Conservation (phyloP, 2,888 invertebrate genomes). For the Exephanes ischioxanthus region DNA sequence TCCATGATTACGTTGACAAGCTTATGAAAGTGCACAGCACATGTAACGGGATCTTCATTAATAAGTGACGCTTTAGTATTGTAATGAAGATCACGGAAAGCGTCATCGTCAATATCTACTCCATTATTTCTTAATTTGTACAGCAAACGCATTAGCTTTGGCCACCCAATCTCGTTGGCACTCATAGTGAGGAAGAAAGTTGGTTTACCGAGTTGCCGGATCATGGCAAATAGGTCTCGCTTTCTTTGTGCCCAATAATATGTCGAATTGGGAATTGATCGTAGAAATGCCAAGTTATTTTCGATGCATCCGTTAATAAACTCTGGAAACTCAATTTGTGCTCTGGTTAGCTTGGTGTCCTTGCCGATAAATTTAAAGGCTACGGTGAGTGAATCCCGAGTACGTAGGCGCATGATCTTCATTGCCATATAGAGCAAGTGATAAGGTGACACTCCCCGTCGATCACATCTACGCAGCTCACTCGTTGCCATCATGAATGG, state of each 20-base stretch:
- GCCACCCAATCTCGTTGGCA: conserved; percentile 83
- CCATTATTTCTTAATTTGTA: conserved; percentile 73
- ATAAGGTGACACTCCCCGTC: conserved; percentile 79
- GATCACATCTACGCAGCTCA: conserved; percentile 81
- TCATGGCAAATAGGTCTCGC: conserved; percentile 71
- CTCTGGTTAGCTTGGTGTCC: conserved; percentile 74
- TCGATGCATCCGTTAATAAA: conserved; percentile 75
- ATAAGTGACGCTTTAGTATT: conserved; percentile 68
- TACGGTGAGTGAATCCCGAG: conserved; percentile 34
- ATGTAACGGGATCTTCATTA: conserved; percentile 77
- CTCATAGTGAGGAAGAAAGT: conserved; percentile 82
- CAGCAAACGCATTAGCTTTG: conserved; percentile 77
- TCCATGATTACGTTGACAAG: conserved; percentile 68
- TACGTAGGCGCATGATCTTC: conserved; percentile 80
- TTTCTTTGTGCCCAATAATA: conserved; percentile 60
- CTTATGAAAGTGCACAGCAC: conserved; percentile 81
- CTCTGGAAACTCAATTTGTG: conserved; percentile 75
- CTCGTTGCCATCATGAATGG: conserved; percentile 82
- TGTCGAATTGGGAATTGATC: conserved; percentile 59
- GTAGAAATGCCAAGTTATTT: conserved; percentile 56
- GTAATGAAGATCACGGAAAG: conserved; percentile 33
- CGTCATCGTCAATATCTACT: conserved; percentile 41
- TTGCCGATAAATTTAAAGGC: conserved; percentile 72
- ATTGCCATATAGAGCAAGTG: conserved; percentile 82
- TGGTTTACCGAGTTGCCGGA: conserved; percentile 81